phyloP scores from a whole-genome alignment of 1,140 invertebrate species.

The Ephestia elutella region DNA sequence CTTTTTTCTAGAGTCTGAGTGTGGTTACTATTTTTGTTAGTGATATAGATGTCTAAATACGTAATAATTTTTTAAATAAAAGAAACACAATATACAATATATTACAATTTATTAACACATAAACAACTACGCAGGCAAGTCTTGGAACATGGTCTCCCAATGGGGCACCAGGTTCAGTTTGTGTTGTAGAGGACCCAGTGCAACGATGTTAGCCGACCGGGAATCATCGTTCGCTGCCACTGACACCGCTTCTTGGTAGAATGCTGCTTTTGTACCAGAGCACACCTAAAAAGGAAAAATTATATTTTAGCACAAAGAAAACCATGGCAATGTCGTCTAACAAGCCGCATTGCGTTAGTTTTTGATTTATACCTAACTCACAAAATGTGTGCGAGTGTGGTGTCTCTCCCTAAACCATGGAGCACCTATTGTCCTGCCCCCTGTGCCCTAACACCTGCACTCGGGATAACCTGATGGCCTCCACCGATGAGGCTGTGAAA shows the following conservation, averaged over 20 bases:
- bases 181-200: conserved; percentile 51
- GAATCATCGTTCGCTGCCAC: conserved; percentile 40
- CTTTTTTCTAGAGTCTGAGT: too few relatives aligned
- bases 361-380: too few relatives aligned
- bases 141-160: conserved; percentile 59
- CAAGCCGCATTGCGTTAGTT: too few relatives aligned
- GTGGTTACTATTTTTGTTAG: too few relatives aligned
- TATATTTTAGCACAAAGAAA: not conserved
- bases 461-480: too few relatives aligned
- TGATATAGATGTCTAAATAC: too few relatives aligned
- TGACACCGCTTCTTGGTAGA: conserved; percentile 56
- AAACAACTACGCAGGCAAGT: conserved; percentile 39
- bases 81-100: conserved; percentile 13
- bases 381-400: too few relatives aligned
- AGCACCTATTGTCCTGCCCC: too few relatives aligned
- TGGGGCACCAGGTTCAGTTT: conserved; percentile 60
- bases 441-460: too few relatives aligned
- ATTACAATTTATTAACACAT: conserved; percentile 8
- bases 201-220: conserved; percentile 46
- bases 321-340: too few relatives aligned
- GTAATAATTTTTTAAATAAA: not conserved
- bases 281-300: conserved; percentile 35
- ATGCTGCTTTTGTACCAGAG: conserved; percentile 52
- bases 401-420: too few relatives aligned
- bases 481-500: too few relatives aligned